Evolutionary conservation across 2,888 invertebrate species (phyloP).

Genomic region (Cinara cedri): DNA sequence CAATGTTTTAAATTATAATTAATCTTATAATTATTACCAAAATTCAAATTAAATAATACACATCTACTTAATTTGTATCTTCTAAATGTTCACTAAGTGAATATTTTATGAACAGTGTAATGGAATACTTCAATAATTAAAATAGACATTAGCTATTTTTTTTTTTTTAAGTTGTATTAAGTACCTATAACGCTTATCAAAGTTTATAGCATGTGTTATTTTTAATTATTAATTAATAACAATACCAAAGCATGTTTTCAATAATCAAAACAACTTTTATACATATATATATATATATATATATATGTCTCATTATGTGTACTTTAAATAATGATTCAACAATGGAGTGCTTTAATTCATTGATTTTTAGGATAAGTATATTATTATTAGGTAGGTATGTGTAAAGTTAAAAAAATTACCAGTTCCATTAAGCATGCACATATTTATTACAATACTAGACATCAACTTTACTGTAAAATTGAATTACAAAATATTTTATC

Average conservation of each 20-base stretch:
- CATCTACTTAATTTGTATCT: not conserved
- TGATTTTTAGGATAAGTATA: conserved; percentile 58
- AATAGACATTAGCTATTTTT: not conserved
- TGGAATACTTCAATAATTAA: conserved; percentile 24
- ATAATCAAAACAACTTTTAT: not conserved
- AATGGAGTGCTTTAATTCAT: conserved; percentile 61
- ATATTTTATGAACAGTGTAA: not conserved
- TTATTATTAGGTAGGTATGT: not conserved
- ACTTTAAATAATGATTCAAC: not conserved
- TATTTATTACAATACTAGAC: no score
- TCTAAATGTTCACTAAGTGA: not conserved
- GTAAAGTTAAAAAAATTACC: not conserved
- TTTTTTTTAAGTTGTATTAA: conserved; percentile 1
- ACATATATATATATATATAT: no score
- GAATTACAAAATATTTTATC: no score
- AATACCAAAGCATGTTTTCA: conserved; percentile 13
- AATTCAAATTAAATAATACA: no score
- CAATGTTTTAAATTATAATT: no score
- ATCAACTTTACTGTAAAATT: no score
- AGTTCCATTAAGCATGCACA: no score
- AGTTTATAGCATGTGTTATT: conserved; percentile 27
- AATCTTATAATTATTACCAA: no score
- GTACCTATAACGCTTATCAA: conserved; percentile 6
- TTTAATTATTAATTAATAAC: not conserved
- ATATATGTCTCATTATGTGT: not conserved